Evolutionary conservation across 2,113 vertebrate genomes (phyloP), one percentile per base, ranked within the genome.

Genomic region (Xenopus laevis): DNA sequence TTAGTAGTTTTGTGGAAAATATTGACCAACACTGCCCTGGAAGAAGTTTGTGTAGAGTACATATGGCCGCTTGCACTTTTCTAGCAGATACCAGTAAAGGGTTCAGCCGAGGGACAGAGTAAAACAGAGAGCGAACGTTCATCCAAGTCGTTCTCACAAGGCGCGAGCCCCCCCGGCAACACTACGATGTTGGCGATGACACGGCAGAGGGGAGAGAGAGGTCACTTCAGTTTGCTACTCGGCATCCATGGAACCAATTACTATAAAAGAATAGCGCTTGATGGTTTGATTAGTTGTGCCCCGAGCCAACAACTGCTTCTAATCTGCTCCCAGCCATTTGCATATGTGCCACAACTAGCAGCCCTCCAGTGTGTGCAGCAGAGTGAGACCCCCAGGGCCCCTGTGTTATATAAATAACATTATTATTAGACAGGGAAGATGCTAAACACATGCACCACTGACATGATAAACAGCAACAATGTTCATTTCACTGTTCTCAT

Each of bases 211-310:
- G 50, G 52, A 65, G 62, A 45, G 18, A 57, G 52, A 58, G 71
- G 62, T 73, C 71, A 74, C 44, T 40, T 52, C 57, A 68, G 57
- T 68, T 53, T 74, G 23, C 65, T 33, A 52, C 65, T 59, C 61
- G 20, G 55, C 65, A 66, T 50, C 59, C 20, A 71, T 68, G 55
- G 72, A 75, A 53, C 10, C 57, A 75, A 75, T 75, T 75, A 75
- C 15, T 53, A 33, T 40, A 58, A 45, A 58, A 66, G n/a, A 65
- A 71, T 46, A 15, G 52, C 45, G n/a, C 18, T 18, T 50, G 63
- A 59, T 40, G 20, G 64, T 74, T 59, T 60, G 53, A 74, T 67
- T 60, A 68, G 67, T 65, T 50, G 72, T 16, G 53, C 72, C 60
- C 7, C 30, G 13, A 58, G 62, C 71, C 7, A 27, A 61, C 72